A percentile compares a stretch with the other conserved stretches of the same genome.
phyloP scores from a whole-genome alignment of 2,888 invertebrate genomes.

The Agonopterix arenella region DNA sequence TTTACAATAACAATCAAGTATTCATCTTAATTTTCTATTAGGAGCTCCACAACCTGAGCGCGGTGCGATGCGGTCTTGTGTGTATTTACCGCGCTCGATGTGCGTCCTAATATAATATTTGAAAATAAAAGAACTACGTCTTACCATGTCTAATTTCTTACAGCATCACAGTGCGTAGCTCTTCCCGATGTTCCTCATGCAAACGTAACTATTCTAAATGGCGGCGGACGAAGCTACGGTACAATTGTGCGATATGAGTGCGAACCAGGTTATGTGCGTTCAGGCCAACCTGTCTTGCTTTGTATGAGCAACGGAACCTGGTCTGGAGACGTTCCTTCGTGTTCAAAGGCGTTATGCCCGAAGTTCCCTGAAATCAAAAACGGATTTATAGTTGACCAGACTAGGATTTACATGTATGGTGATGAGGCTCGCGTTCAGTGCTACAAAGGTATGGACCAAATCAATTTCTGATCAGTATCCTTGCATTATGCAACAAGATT shows the following conservation, averaged over 20 bases:
- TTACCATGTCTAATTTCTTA: slow-evolving; percentile 12
- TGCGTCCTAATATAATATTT: no score
- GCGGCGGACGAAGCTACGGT: slow-evolving; percentile 94
- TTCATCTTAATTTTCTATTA: no score
- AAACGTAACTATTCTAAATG: slow-evolving; percentile 90
- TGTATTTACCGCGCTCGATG: not conserved
- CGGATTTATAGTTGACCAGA: slow-evolving; percentile 89
- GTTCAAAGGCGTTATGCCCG: slow-evolving; percentile 85
- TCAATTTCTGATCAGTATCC: not conserved
- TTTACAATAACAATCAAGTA: not conserved
- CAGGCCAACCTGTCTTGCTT: slow-evolving; percentile 91
- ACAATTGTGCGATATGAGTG: slow-evolving; percentile 95
- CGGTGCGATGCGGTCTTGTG: no score
- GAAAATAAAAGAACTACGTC: not conserved
- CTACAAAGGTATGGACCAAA: slow-evolving; percentile 76
- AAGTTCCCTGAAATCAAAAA: slow-evolving; percentile 89
- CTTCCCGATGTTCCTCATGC: slow-evolving; percentile 92
- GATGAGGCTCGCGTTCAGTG: slow-evolving; percentile 96
- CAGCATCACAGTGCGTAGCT: slow-evolving; percentile 93
- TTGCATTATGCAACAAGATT: no score
- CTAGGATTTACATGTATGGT: slow-evolving; percentile 86
- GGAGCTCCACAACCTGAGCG: no score
- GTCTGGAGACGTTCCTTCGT: slow-evolving; percentile 94
- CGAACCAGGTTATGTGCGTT: slow-evolving; percentile 92
- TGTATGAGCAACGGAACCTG: slow-evolving; percentile 98